Evolutionary conservation across 2,888 invertebrate species (phyloP), one percentile per base, ranked within the genome.

Genomic region (Volucella bombylans): DNA sequence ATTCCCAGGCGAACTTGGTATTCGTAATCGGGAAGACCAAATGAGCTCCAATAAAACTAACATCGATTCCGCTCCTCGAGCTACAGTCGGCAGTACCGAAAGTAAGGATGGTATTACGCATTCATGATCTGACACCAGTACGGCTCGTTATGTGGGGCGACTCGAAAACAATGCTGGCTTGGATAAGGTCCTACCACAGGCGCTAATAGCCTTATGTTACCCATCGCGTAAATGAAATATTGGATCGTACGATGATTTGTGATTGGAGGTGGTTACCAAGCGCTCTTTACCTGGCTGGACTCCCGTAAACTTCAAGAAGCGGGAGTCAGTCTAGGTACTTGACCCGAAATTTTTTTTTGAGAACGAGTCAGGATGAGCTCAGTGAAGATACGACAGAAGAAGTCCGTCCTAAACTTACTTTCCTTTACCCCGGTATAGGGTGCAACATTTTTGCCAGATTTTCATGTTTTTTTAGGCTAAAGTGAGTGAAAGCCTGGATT

Each of bases 71-170:
- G 0, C 59, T 82, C 4, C 57, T 86, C 2, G 76, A 86, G 43
- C 47, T 81, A 18, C 77, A 76, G 45, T 61, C 68, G 4, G 82
- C 86, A 1, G 81, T 85, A 31, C 15, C 79, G 12, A 76, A 57
- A 10, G 54, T 55, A n/a, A 55, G 23, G 4, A 23, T 23, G 3
- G 3, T 23, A 23, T 4, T 23, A 23, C 23, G 23, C 23, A 23
- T 0, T 23, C 23, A 23, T 23, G 18, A 18, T 18, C 1, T 18
- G 18, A 18, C 18, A 18, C 18, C 18, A 18, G 18, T 18, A 18
- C 18, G 18, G 1, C 18, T 23, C 18, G 18, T 23, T 2, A 23
- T 23, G 18, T 23, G 18, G 18, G 2, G 18, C 18, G 3, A 23
- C 18, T 23, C 18, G 3, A 23, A 23, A 23, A 3, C 18, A 2